Conservation (phyloP, 2,797 vertebrate genomes). For the Danio kyathit region DNA sequence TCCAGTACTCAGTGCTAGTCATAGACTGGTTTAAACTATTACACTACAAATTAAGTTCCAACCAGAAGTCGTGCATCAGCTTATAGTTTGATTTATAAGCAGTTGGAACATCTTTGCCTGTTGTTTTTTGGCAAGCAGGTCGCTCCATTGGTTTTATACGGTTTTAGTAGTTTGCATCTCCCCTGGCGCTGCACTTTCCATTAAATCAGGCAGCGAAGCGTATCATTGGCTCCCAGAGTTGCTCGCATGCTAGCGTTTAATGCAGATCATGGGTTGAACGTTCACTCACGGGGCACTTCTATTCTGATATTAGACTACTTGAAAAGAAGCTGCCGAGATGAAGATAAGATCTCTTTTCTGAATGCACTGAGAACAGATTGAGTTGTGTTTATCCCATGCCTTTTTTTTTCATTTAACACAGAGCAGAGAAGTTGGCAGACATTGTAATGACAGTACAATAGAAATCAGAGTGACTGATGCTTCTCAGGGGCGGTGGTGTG, state of each 20-base stretch:
- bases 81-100: slow-evolving; percentile 15
- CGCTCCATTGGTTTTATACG: slow-evolving; percentile 41
- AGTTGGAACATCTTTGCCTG: slow-evolving; percentile 17
- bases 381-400: slow-evolving; percentile 17
- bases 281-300: slow-evolving; percentile 40
- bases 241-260: slow-evolving; percentile 52
- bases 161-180: slow-evolving; percentile 38
- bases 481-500: slow-evolving; percentile 21
- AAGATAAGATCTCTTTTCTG: slow-evolving; percentile 29
- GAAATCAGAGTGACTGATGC: slow-evolving; percentile 14
- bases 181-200: slow-evolving; percentile 45
- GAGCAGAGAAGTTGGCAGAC: slow-evolving; percentile 26
- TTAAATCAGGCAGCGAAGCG: slow-evolving; percentile 57
- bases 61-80: background rate
- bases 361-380: slow-evolving; percentile 13
- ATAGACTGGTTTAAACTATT: background rate
- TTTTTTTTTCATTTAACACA: background rate
- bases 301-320: slow-evolving; percentile 32
- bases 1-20: too few species aligned
- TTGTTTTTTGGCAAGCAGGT: slow-evolving; percentile 50
- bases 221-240: slow-evolving; percentile 51
- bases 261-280: slow-evolving; percentile 49
- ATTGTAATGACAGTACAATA: slow-evolving; percentile 1
- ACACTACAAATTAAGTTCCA: slow-evolving; percentile 7
- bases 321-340: slow-evolving; percentile 54